phyloP scores from a whole-genome alignment of 2,888 invertebrate species.

The Seladonia tumulorum region DNA sequence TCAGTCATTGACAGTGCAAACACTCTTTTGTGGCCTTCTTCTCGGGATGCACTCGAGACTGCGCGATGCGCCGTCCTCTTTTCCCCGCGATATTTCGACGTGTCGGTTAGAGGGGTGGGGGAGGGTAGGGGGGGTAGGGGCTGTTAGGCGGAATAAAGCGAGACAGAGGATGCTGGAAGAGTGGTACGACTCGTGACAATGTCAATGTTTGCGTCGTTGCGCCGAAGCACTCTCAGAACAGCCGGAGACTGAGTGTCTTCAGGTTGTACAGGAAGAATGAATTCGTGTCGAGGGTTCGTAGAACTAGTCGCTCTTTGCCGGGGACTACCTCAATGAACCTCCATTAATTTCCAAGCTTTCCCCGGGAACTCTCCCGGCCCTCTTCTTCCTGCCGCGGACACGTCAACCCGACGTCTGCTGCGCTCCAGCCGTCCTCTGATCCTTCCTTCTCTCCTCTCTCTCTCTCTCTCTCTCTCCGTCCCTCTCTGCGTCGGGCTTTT shows the following conservation, averaged over 20 bases:
- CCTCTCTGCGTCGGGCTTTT: background rate
- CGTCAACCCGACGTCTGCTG: constrained; percentile 35
- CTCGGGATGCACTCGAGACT: constrained; percentile 56
- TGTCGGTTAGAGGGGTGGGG: constrained; percentile 33
- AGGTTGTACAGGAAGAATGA: constrained; percentile 67
- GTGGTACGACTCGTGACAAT: constrained; percentile 75
- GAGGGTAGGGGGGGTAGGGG: background rate
- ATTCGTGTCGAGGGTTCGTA: constrained; percentile 70
- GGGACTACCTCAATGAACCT: constrained; percentile 72
- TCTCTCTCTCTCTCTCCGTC: background rate
- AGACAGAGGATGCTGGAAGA: constrained; percentile 16
- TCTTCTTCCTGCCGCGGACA: constrained; percentile 39
- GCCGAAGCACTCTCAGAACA: constrained; percentile 68
- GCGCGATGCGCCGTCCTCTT: constrained; percentile 21
- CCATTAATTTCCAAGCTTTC: constrained; percentile 69
- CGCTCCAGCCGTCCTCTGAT: background rate
- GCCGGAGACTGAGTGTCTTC: constrained; percentile 69
- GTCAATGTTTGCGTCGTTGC: constrained; percentile 79
- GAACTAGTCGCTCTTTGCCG: constrained; percentile 65
- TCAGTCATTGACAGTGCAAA: constrained; percentile 76
- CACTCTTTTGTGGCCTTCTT: constrained; percentile 66
- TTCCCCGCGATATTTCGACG: constrained; percentile 47
- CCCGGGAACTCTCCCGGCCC: constrained; percentile 35
- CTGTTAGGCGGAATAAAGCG: background rate
- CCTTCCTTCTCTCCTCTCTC: background rate